phyloP scores from a whole-genome alignment of 2,888 invertebrate species.

The Phytoseiulus persimilis region DNA sequence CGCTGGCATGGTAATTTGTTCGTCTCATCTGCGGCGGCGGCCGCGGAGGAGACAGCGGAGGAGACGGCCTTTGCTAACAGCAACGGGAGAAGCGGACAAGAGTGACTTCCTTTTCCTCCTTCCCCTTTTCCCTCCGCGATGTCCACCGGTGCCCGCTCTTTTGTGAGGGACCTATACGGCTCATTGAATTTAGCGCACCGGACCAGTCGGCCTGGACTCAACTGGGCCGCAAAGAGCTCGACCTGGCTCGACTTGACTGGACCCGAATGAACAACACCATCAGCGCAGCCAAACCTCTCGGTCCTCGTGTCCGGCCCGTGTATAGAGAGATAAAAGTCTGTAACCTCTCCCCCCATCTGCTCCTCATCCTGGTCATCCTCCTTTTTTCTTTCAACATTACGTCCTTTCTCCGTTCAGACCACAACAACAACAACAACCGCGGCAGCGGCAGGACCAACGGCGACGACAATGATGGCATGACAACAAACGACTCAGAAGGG shows the following conservation, averaged over 20 bases:
- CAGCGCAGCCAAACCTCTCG: neutral
- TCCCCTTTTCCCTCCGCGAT: neutral
- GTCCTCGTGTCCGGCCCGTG: neutral
- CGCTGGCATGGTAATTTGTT: neutral
- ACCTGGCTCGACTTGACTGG: neutral
- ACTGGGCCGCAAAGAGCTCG: neutral
- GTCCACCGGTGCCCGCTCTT: neutral
- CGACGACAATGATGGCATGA: neutral
- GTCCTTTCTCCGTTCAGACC: no score
- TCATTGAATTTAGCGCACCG: neutral
- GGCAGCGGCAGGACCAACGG: neutral
- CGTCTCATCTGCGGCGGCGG: neutral
- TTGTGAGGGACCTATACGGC: neutral
- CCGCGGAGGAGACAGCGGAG: neutral
- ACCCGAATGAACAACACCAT: neutral
- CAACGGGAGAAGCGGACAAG: neutral
- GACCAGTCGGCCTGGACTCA: neutral
- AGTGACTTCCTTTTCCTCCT: neutral
- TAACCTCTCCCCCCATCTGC: constrained; percentile 7
- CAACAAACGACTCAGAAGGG: neutral
- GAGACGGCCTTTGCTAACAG: neutral
- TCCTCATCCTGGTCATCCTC: neutral
- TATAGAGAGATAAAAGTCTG: neutral
- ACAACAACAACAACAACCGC: no score
- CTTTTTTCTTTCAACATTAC: neutral